These are phyloP conservation scores for Callithrix jacchus DNA, from an alignment of 2,113 vertebrate species.

Conservation along the genomic window DNA sequence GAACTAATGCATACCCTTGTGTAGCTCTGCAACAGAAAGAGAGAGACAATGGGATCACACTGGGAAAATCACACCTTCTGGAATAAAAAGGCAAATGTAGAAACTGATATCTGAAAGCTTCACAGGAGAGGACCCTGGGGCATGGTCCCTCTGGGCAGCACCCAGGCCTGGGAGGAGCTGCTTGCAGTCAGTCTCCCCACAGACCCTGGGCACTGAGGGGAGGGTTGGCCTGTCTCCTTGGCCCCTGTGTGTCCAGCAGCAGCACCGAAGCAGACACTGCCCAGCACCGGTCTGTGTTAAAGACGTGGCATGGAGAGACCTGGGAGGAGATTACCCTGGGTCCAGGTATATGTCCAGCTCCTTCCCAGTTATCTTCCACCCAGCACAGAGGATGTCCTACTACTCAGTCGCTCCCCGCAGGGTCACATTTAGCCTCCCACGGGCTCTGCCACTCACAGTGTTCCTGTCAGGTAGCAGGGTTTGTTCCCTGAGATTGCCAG, in stretches of 20 bases:
- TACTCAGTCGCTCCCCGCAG: not conserved
- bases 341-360: rapidly evolving
- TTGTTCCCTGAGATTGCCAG: not conserved
- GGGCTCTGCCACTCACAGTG: too few relatives aligned
- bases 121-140: rapidly evolving
- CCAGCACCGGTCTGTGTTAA: rapidly evolving
- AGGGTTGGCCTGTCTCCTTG: not conserved
- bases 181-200: not conserved
- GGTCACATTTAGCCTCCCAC: not conserved
- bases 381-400: too few relatives aligned
- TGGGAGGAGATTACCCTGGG: not conserved
- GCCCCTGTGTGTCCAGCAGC: not conserved
- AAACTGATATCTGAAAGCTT: not conserved
- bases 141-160: rapidly evolving
- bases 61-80: not conserved
- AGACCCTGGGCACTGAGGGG: rapidly evolving
- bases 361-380: rapidly evolving
- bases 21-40: not conserved
- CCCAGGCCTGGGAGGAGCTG: not conserved
- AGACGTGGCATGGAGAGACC: rapidly evolving
- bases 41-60: not conserved
- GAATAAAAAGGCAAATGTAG: not conserved
- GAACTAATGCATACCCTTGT: not conserved
- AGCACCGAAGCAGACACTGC: rapidly evolving
- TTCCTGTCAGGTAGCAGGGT: not conserved